A percentile compares a stretch with the other conserved stretches of the same genome.
Evolutionary conservation across 2,888 invertebrate species (phyloP).

Genomic region (Psylliodes chrysocephalus): DNA sequence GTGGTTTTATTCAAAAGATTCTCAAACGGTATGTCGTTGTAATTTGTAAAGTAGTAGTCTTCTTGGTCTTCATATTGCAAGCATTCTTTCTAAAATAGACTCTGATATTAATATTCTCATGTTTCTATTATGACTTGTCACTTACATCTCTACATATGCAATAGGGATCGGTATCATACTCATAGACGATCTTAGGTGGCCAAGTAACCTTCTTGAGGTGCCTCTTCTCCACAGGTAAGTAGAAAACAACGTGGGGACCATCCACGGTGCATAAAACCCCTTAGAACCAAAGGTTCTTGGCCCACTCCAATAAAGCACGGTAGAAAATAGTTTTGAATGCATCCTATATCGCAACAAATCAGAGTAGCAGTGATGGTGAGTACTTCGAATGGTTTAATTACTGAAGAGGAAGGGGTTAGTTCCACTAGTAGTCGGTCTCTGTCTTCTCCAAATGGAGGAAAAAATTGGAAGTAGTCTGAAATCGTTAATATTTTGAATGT

Average conservation of each 20-base stretch:
- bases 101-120: no score
- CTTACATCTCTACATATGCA: slow-evolving; percentile 41
- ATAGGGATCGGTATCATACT: slow-evolving; percentile 41
- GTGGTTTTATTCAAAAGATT: background rate
- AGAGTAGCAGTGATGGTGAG: slow-evolving; percentile 52
- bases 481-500: no score
- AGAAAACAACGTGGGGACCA: slow-evolving; percentile 57
- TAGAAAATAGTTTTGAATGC: slow-evolving; percentile 57
- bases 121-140: no score
- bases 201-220: slow-evolving; percentile 48
- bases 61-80: background rate
- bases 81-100: slow-evolving; percentile 6
- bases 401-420: slow-evolving; percentile 55
- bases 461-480: slow-evolving; percentile 52
- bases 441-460: slow-evolving; percentile 55
- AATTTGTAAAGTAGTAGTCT: background rate
- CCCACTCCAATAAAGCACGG: slow-evolving; percentile 60
- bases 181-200: slow-evolving; percentile 53
- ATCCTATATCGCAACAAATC: slow-evolving; percentile 56
- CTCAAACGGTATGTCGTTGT: background rate
- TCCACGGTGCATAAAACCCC: slow-evolving; percentile 59
- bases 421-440: slow-evolving; percentile 52
- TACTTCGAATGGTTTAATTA: slow-evolving; percentile 48
- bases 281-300: slow-evolving; percentile 53
- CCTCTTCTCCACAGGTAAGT: slow-evolving; percentile 53